These are phyloP conservation scores for Suncus etruscus DNA, from an alignment of 2,113 vertebrate genomes.

Conservation along the genomic window DNA sequence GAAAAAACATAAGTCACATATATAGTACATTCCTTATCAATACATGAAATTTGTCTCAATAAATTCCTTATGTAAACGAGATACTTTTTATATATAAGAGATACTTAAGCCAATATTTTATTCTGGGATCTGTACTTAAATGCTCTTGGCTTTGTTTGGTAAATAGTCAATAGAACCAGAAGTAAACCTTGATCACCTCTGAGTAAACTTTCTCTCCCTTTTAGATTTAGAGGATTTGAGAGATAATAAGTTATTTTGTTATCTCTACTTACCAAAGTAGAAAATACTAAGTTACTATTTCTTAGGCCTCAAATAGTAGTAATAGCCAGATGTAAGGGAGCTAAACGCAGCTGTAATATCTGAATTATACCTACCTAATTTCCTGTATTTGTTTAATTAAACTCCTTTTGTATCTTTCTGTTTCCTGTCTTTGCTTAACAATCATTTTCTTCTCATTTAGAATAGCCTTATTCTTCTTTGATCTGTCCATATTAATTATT, in stretches of 20 bases:
- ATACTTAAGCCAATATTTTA: no score
- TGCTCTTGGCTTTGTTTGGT: neutral
- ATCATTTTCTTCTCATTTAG: conserved; percentile 62
- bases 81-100: no score
- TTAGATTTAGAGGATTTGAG: no score
- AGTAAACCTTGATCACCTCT: neutral
- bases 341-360: neutral
- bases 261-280: neutral
- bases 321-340: neutral
- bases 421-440: conserved; percentile 51
- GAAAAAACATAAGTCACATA: no score
- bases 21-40: no score
- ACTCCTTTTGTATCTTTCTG: conserved; percentile 56
- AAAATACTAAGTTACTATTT: neutral
- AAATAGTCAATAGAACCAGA: neutral
- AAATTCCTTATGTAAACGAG: no score
- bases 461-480: neutral
- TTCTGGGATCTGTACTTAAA: no score
- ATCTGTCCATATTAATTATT: conserved; percentile 68
- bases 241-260: neutral
- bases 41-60: no score
- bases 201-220: no score
- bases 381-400: conserved; percentile 54
- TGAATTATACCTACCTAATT: conserved; percentile 62
- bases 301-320: neutral